Evolutionary conservation across 1,140 invertebrate genomes (phyloP).

Genomic region (Drosophila saltans): DNA sequence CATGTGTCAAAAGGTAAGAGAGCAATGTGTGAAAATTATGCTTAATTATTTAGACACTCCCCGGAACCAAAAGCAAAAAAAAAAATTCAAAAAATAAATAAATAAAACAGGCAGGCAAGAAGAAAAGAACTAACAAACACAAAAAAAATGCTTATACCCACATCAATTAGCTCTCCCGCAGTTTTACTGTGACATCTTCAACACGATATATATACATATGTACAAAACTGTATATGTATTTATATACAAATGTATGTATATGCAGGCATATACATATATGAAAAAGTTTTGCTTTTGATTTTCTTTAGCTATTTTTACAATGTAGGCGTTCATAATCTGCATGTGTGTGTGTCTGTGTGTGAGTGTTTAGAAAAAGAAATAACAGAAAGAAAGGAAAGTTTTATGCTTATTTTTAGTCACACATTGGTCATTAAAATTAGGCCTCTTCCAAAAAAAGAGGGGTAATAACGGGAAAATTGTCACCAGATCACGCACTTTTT

Average conservation of each 20-base stretch:
- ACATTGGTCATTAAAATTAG: conserved; percentile 52
- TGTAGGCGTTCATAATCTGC: conserved; percentile 41
- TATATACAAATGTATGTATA: conserved; percentile 15
- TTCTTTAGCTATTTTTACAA: conserved; percentile 65
- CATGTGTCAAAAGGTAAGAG: conserved; percentile 76
- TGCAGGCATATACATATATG: conserved; percentile 40
- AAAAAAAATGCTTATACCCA: conserved; percentile 34
- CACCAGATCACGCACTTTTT: neutral
- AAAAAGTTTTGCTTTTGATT: conserved; percentile 49
- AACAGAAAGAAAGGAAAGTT: conserved; percentile 47
- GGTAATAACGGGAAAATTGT: conserved; percentile 4
- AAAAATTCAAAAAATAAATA: too few species aligned
- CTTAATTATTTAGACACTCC: conserved; percentile 47
- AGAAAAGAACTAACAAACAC: conserved; percentile 4
- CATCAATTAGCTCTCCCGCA: conserved; percentile 73
- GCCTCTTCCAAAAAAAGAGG: conserved; percentile 58
- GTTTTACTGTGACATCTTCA: conserved; percentile 48
- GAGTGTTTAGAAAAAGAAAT: conserved; percentile 44
- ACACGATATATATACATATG: conserved; percentile 32
- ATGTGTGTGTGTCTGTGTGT: conserved; percentile 31
- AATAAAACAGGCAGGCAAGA: neutral
- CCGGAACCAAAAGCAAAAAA: neutral
- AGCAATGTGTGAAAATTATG: conserved; percentile 66
- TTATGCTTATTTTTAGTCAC: conserved; percentile 43
- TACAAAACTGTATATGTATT: conserved; percentile 33